Evolutionary conservation across 2,113 vertebrate genomes (phyloP).

Genomic region (Neoarius graeffei): DNA sequence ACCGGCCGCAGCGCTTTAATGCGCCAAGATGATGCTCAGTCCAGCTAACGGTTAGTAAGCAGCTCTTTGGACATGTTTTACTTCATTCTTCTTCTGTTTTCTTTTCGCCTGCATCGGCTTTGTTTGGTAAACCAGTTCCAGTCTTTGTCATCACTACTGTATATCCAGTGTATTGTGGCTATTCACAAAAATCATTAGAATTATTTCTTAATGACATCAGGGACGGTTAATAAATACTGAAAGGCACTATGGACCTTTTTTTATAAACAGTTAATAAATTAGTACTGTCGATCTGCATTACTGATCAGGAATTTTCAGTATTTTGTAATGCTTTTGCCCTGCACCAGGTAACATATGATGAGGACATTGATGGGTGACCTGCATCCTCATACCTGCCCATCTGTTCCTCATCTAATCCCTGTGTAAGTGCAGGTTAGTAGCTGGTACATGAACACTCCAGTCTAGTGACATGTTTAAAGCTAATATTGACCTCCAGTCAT

Average conservation of each 20-base stretch:
- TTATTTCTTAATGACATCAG: not conserved
- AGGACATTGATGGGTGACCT: constrained; percentile 27
- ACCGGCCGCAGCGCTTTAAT: constrained; percentile 69
- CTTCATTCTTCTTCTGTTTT: not conserved
- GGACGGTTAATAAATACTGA: not conserved
- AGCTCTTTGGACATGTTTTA: not conserved
- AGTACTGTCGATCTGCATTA: not conserved
- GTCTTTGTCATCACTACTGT: too few relatives aligned
- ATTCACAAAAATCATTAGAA: constrained; percentile 22
- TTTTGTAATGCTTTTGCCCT: not conserved
- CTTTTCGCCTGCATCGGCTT: not conserved
- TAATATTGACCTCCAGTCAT: not conserved
- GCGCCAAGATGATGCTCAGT: constrained; percentile 72
- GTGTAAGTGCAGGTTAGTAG: not conserved
- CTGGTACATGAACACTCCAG: not conserved
- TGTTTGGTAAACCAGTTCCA: not conserved
- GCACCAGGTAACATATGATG: not conserved
- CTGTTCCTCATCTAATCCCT: constrained; percentile 20
- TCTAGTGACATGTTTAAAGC: not conserved
- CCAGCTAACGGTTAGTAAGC: constrained; percentile 69
- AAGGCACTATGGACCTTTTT: not conserved
- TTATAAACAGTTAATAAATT: not conserved
- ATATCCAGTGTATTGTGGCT: not conserved
- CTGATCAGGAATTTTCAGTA: not conserved
- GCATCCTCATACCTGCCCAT: constrained; percentile 31